These are phyloP conservation scores for Zoanthus sansibaricus DNA, from an alignment of 92 coral and sea anemone species.

Conservation along the genomic window DNA sequence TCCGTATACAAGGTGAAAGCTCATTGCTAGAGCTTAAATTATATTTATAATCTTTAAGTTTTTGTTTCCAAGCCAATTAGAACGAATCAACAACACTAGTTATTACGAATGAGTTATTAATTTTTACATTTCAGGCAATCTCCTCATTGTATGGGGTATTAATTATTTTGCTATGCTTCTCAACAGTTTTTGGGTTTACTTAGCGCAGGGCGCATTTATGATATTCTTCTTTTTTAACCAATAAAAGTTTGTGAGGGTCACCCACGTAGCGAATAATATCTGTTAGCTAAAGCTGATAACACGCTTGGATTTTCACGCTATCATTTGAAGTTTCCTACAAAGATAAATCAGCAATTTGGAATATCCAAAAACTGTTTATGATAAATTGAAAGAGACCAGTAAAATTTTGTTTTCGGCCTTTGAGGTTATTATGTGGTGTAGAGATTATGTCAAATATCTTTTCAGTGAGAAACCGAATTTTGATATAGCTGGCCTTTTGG, in stretches of 20 bases:
- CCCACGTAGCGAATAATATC: constrained; percentile 17
- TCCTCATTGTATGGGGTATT: constrained; percentile 30
- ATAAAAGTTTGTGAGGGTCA: background rate
- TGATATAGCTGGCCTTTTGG: background rate
- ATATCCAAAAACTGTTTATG: background rate
- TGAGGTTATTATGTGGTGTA: background rate
- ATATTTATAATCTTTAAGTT: constrained; percentile 1
- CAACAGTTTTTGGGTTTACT: constrained; percentile 8
- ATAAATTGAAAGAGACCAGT: background rate
- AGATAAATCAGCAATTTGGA: background rate
- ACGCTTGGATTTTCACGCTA: background rate
- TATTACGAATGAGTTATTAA: constrained; percentile 23
- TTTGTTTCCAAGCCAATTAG: constrained; percentile 28
- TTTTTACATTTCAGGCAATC: constrained; percentile 36
- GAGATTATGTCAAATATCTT: background rate
- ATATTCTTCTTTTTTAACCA: background rate
- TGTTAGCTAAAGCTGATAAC: background rate
- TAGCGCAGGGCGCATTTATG: constrained; percentile 22
- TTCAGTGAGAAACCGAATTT: background rate
- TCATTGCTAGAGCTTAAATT: constrained; percentile 9
- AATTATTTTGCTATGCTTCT: background rate
- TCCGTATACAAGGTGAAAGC: constrained; percentile 22
- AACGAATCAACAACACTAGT: constrained; percentile 26
- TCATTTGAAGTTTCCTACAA: background rate
- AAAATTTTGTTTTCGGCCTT: background rate